These are phyloP conservation scores for Stratiomys singularior DNA, from an alignment of 2,888 invertebrate species.

Conservation along the genomic window DNA sequence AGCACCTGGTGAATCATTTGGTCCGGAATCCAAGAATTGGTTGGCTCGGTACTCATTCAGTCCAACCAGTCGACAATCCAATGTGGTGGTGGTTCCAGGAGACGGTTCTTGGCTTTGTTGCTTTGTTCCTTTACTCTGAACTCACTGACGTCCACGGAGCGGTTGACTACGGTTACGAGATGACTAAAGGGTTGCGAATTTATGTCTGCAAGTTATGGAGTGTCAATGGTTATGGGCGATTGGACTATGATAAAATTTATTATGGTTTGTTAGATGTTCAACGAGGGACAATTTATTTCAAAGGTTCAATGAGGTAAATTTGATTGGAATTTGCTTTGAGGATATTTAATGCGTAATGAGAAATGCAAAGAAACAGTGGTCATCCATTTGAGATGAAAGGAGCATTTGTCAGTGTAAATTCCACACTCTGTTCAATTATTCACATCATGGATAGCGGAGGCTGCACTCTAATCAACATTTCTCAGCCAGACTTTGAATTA, in stretches of 20 bases:
- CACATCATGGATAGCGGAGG: no score
- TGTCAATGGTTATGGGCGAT: neutral
- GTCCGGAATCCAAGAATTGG: neutral
- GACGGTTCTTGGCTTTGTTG: neutral
- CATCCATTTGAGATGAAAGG: no score
- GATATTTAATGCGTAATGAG: no score
- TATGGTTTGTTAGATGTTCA: neutral
- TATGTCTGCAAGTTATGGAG: neutral
- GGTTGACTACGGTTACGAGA: neutral
- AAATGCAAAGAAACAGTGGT: no score
- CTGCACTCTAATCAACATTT: no score
- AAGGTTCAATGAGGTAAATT: no score
- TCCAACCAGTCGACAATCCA: neutral
- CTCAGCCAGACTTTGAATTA: no score
- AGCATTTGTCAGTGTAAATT: no score
- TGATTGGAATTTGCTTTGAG: no score
- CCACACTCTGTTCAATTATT: no score
- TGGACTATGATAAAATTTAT: neutral
- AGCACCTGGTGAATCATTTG: constrained; percentile 14
- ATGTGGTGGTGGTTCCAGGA: neutral
- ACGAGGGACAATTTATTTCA: no score
- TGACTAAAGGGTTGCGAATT: constrained; percentile 7
- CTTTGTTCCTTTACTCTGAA: neutral
- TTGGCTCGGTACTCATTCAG: neutral
- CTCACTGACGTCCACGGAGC: neutral